phyloP scores from a whole-genome alignment of 1,140 invertebrate genomes.

The Orchestia grillus region DNA sequence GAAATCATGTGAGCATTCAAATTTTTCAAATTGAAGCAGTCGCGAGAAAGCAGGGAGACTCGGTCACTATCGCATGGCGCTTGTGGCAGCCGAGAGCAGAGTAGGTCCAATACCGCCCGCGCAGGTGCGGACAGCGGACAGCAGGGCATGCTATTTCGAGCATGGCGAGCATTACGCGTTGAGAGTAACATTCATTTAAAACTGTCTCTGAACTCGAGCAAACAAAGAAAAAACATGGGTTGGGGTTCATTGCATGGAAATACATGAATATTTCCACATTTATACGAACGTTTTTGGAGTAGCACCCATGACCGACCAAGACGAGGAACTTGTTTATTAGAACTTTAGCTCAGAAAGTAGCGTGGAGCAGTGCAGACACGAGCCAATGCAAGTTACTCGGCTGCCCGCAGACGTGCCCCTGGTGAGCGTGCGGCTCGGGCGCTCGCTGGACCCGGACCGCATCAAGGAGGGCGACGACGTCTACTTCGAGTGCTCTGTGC shows the following conservation, averaged over 20 bases:
- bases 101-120: too few relatives aligned
- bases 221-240: background rate
- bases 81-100: too few relatives aligned
- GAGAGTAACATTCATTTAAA: background rate
- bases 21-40: too few relatives aligned
- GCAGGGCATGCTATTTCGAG: background rate
- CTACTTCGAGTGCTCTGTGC: slow-evolving; percentile 89
- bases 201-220: background rate
- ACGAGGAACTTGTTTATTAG: background rate
- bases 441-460: slow-evolving; percentile 75
- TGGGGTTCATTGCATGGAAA: background rate
- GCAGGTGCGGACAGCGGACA: background rate
- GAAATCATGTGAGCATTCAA: too few relatives aligned
- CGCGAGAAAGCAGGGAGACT: too few relatives aligned
- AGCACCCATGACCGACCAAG: background rate
- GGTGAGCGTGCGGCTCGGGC: slow-evolving; percentile 72
- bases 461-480: slow-evolving; percentile 92
- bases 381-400: background rate
- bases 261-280: background rate
- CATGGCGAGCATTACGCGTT: background rate
- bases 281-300: background rate
- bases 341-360: background rate
- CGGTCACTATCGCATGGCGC: too few relatives aligned
- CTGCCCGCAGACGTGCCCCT: slow-evolving; percentile 71
- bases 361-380: background rate